Evolutionary conservation across 1,140 invertebrate genomes (phyloP).

Genomic region (Chrysomallon squamiferum): DNA sequence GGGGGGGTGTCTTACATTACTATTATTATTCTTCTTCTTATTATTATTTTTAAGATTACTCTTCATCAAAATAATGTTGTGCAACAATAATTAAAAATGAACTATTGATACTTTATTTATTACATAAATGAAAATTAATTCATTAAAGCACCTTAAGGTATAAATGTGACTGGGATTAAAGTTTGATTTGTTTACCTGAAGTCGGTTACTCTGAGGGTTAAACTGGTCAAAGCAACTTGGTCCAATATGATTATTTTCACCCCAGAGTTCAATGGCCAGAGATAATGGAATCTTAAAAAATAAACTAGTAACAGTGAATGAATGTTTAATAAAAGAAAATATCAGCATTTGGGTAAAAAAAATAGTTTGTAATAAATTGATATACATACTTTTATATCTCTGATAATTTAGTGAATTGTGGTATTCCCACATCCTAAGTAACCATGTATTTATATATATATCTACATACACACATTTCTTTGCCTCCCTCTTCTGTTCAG

Average conservation of each 20-base stretch:
- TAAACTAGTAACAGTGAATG: constrained; percentile 10
- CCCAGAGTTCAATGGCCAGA: constrained; percentile 57
- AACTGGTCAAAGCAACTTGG: constrained; percentile 58
- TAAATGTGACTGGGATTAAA: no score
- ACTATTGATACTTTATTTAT: no score
- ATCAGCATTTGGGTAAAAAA: neutral
- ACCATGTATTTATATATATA: no score
- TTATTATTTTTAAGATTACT: neutral
- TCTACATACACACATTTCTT: no score
- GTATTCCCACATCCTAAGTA: no score
- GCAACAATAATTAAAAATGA: neutral
- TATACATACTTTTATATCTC: neutral
- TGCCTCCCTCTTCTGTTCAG: no score
- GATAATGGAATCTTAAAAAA: constrained; percentile 55
- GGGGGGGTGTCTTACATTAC: neutral
- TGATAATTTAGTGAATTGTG: neutral
- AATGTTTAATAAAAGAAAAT: neutral
- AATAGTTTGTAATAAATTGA: neutral
- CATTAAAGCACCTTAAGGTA: neutral
- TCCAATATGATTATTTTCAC: constrained; percentile 32
- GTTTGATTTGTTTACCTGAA: constrained; percentile 35
- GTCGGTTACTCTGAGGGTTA: constrained; percentile 49
- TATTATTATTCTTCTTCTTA: neutral
- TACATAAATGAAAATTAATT: neutral
- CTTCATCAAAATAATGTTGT: neutral